phyloP scores from a whole-genome alignment of 2,113 vertebrate genomes.

The Nyctereutes procyonoides region DNA sequence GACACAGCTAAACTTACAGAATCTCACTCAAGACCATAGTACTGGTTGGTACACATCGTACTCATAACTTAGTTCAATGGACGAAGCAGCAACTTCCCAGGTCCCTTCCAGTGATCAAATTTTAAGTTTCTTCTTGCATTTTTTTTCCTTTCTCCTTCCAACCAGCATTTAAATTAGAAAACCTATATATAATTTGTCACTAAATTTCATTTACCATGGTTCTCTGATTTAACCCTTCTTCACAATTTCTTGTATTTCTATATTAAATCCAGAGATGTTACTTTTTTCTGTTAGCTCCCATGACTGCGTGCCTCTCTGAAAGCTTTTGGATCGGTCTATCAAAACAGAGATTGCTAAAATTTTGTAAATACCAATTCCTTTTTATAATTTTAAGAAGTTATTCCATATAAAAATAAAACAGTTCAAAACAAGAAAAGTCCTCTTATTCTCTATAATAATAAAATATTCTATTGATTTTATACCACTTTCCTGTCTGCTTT shows the following conservation, averaged over 20 bases:
- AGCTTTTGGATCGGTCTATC: not conserved
- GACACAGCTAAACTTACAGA: not conserved
- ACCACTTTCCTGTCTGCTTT: not conserved
- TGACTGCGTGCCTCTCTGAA: not conserved
- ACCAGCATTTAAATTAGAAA: not conserved
- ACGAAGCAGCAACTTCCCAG: not conserved
- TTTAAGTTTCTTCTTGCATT: not conserved
- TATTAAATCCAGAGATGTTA: not conserved
- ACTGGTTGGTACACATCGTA: not conserved
- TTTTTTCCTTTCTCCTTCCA: not conserved
- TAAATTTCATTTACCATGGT: not conserved
- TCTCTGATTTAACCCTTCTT: not conserved
- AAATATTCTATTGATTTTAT: not conserved
- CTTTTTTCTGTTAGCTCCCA: not conserved
- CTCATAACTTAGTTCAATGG: not conserved
- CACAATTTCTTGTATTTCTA: not conserved
- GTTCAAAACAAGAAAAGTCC: not conserved
- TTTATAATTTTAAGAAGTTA: not conserved
- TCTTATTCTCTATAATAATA: not conserved
- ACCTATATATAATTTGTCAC: not conserved
- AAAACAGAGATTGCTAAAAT: slow-evolving; percentile 5
- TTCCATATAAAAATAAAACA: not conserved
- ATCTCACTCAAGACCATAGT: not conserved
- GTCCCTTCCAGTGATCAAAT: not conserved
- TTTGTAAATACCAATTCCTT: not conserved